A percentile compares a stretch with the other conserved stretches of the same genome.
Evolutionary conservation across 2,888 invertebrate species (phyloP).

Genomic region (Melieria picta): DNA sequence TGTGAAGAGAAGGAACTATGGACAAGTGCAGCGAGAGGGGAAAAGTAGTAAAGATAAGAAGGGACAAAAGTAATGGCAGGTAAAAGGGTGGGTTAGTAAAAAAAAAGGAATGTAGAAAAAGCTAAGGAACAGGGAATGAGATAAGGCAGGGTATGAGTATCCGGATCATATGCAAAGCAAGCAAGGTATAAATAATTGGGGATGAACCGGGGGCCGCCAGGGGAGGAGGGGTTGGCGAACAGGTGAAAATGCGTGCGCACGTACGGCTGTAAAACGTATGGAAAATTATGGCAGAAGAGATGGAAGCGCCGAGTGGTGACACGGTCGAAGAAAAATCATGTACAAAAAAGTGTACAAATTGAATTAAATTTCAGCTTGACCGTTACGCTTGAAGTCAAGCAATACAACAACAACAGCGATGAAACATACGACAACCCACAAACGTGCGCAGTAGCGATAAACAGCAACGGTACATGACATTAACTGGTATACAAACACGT

Average conservation of each 20-base stretch:
- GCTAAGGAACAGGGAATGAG: background rate
- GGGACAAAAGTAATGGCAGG: background rate
- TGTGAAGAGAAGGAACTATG: too few species aligned
- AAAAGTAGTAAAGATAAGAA: background rate
- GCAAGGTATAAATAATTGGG: background rate
- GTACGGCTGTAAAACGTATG: background rate
- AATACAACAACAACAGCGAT: background rate
- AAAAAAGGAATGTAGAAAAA: background rate
- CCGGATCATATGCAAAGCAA: background rate
- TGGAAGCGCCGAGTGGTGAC: too few species aligned
- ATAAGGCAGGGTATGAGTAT: background rate
- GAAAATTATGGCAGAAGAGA: too few species aligned
- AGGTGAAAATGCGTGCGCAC: background rate
- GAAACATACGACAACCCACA: background rate
- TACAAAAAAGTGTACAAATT: slow-evolving; percentile 36
- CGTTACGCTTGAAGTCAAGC: slow-evolving; percentile 12
- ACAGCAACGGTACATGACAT: too few species aligned
- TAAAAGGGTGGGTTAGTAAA: background rate
- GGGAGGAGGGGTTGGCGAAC: too few species aligned
- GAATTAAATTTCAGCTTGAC: slow-evolving; percentile 42
- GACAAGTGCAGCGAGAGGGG: too few species aligned
- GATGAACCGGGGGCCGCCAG: background rate
- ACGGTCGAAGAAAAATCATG: background rate
- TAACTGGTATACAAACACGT: too few species aligned
- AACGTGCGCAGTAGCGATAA: background rate